Evolutionary conservation across 2,113 vertebrate genomes (phyloP).

Genomic region (Haemorhous mexicanus): DNA sequence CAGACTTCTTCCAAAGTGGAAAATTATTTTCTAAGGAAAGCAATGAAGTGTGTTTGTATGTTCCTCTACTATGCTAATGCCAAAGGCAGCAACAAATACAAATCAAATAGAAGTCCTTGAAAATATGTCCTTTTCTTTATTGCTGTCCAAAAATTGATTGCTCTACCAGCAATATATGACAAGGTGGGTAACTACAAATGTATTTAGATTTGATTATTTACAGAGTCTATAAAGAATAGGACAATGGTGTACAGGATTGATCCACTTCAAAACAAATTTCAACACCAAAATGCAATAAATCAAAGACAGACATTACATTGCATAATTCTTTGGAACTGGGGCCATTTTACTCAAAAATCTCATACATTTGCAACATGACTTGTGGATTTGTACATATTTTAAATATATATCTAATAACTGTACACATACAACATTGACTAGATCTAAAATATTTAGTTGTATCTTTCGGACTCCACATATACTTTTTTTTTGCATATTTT

Average conservation of each 20-base stretch:
- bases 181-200: constrained; percentile 12
- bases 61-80: background rate
- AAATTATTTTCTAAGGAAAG: constrained; percentile 8
- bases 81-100: constrained; percentile 14
- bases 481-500: background rate
- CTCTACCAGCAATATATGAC: background rate
- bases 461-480: background rate
- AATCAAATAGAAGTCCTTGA: constrained; percentile 27
- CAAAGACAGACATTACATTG: background rate
- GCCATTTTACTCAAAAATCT: background rate
- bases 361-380: background rate
- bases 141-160: background rate
- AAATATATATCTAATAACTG: background rate
- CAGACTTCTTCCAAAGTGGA: background rate
- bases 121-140: constrained; percentile 18
- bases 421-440: background rate
- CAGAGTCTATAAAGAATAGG: background rate
- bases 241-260: background rate
- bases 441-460: background rate
- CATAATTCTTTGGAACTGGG: background rate
- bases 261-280: constrained; percentile 4
- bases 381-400: background rate
- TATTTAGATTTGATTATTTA: constrained; percentile 51
- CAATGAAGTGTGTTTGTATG: background rate
- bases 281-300: background rate